phyloP scores from a whole-genome alignment of 2,797 vertebrate species.

The Mastacembelus armatus region DNA sequence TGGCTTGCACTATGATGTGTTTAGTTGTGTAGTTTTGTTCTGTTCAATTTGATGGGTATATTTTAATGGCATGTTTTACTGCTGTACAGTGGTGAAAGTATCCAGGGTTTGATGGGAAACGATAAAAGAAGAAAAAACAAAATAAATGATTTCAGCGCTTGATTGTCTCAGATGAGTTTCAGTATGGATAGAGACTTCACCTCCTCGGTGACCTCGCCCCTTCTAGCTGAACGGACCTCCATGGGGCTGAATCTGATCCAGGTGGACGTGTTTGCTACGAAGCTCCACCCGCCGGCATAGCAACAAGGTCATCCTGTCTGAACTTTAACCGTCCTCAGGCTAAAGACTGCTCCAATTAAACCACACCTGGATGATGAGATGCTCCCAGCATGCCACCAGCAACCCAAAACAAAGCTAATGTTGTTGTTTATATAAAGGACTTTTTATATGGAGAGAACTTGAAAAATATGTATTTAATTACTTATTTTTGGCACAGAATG shows the following conservation, averaged over 20 bases:
- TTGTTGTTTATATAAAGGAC: neutral
- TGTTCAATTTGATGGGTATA: too few relatives aligned
- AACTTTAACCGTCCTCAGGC: conserved; percentile 27
- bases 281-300: conserved; percentile 1
- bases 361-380: conserved; percentile 51
- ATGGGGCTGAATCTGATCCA: conserved; percentile 47
- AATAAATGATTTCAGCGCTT: too few relatives aligned
- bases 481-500: too few relatives aligned
- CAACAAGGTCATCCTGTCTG: conserved; percentile 57
- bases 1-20: too few relatives aligned
- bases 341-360: conserved; percentile 49
- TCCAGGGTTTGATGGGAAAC: too few relatives aligned
- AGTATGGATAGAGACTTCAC: conserved; percentile 19
- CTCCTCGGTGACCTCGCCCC: conserved; percentile 30
- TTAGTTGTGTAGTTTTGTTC: too few relatives aligned
- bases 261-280: conserved; percentile 44
- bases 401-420: neutral
- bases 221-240: conserved; percentile 33
- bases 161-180: neutral
- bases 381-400: conserved; percentile 41
- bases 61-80: too few relatives aligned
- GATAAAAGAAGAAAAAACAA: too few relatives aligned
- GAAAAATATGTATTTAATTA: too few relatives aligned
- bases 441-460: neutral
- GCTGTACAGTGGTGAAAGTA: too few relatives aligned